Base-by-base conservation (phyloP, 2,797 vertebrate species). In the Eulemur rubriventer region DNA sequence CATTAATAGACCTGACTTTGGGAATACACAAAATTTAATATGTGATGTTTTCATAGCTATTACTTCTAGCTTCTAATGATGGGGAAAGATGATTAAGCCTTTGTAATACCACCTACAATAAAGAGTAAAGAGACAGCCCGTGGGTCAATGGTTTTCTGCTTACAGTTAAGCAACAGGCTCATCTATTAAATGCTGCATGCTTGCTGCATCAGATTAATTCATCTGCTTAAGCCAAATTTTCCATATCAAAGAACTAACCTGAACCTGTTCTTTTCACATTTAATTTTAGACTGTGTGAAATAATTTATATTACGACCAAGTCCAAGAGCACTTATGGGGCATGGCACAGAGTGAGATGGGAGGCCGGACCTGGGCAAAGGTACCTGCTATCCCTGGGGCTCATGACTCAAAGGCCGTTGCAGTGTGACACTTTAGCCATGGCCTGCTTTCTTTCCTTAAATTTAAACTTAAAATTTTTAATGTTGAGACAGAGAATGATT, bases 1-100 rank as follows among this genome's bases (percentile, higher is more conserved):
- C 86, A 97, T 89, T 73, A 96, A 72, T 48, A 93, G 57, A 43
- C 33, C 41, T 83, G 83, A 96, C 38, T 82, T 86, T 35, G 73
- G 59, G 73, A 52, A 89, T 41, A 28, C 63, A 67, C 75, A 63
- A 87, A 72, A 79, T 38, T 30, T 70, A 88, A 89, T 26, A 89
- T 30, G 70, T 12, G 26, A 89, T 67, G 50, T 48, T 80, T 97
- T 86, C 75, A 59, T 18, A 52, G 63, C 52, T 89, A 22, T 63
- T 35, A 75, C 57, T 83, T 81, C 70, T 72, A 28, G 59, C 18
- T 75, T 83, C 80, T 61, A 80, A 38, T 48, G 52, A 84, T 43
- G 61, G 43, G 14, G 43, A 5, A 13, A 35, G 35, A 65, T 43
- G 46, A 93, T 65, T 43, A 83, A 63, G 79, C 30, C 33, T 22